These are phyloP conservation scores for Elmis aenea DNA, from an alignment of 2,888 invertebrate genomes.

Conservation along the genomic window DNA sequence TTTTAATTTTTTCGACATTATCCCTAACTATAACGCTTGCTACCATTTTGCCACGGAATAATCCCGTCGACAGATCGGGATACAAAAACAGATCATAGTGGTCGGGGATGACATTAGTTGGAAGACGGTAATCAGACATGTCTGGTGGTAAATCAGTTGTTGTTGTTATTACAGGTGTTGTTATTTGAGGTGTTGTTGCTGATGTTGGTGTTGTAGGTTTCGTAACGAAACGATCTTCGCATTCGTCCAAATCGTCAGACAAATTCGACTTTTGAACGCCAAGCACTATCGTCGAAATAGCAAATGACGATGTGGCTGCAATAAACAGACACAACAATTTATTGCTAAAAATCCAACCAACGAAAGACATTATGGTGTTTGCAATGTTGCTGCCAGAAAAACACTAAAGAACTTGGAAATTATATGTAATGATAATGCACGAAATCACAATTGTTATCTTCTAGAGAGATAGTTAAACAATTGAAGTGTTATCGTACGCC, in stretches of 20 bases:
- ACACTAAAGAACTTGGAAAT: no score
- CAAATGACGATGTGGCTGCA: conserved; percentile 43
- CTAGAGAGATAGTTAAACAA: no score
- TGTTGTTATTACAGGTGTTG: conserved; percentile 6
- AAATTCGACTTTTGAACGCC: conserved; percentile 45
- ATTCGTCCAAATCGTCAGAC: conserved; percentile 25
- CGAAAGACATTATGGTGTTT: conserved; percentile 26
- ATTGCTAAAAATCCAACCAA: conserved; percentile 30
- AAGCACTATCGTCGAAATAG: conserved; percentile 52
- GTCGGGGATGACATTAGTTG: conserved; percentile 54
- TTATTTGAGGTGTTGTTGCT: conserved; percentile 10
- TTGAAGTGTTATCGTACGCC: no score
- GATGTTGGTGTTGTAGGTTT: conserved; percentile 13
- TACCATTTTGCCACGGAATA: conserved; percentile 53
- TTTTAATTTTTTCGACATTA: conserved; percentile 48
- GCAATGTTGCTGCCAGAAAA: no score
- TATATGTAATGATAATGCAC: no score
- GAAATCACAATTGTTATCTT: no score
- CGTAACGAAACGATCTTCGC: conserved; percentile 24
- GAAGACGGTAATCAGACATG: conserved; percentile 51
- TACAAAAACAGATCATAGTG: conserved; percentile 64
- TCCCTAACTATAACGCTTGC: conserved; percentile 48
- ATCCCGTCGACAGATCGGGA: conserved; percentile 57
- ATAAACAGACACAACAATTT: conserved; percentile 45
- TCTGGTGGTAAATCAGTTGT: conserved; percentile 10